phyloP scores from a whole-genome alignment of 2,888 invertebrate genomes.

The Andrena trimmerana region DNA sequence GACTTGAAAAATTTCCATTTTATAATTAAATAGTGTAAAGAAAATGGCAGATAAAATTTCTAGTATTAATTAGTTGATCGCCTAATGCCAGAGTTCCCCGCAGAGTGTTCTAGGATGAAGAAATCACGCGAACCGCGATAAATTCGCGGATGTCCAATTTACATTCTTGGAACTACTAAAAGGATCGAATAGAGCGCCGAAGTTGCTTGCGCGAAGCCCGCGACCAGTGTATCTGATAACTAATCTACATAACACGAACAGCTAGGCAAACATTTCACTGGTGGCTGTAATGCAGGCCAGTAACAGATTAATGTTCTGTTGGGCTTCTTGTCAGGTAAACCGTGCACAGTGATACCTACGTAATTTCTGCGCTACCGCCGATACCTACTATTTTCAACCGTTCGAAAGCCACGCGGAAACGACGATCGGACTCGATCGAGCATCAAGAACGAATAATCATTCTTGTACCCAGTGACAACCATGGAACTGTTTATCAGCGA shows the following conservation, averaged over 20 bases:
- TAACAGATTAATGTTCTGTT: conserved; percentile 52
- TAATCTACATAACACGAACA: conserved; percentile 56
- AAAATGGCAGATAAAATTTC: not conserved
- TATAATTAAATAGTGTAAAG: too few species aligned
- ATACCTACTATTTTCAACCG: conserved; percentile 22
- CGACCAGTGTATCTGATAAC: conserved; percentile 40
- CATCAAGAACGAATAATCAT: conserved; percentile 10
- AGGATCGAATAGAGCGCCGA: conserved; percentile 13
- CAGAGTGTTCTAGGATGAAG: conserved; percentile 3
- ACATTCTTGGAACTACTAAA: conserved; percentile 21
- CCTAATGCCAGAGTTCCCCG: not conserved
- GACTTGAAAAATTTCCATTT: too few species aligned
- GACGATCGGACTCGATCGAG: conserved; percentile 1
- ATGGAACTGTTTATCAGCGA: not conserved
- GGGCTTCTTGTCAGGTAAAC: conserved; percentile 33
- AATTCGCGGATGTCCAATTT: conserved; percentile 39
- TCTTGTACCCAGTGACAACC: not conserved
- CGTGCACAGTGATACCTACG: not conserved
- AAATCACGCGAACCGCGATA: conserved; percentile 17
- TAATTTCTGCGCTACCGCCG: conserved; percentile 20
- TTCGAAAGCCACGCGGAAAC: conserved; percentile 35
- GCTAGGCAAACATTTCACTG: conserved; percentile 52
- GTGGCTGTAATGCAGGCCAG: conserved; percentile 16
- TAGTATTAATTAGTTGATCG: not conserved
- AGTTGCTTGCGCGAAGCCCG: conserved; percentile 12